A percentile compares a stretch with the other conserved stretches of the same genome.
These are phyloP conservation scores for Rhinoptilus africanus DNA, from an alignment of 2,113 vertebrate species.

Conservation along the genomic window DNA sequence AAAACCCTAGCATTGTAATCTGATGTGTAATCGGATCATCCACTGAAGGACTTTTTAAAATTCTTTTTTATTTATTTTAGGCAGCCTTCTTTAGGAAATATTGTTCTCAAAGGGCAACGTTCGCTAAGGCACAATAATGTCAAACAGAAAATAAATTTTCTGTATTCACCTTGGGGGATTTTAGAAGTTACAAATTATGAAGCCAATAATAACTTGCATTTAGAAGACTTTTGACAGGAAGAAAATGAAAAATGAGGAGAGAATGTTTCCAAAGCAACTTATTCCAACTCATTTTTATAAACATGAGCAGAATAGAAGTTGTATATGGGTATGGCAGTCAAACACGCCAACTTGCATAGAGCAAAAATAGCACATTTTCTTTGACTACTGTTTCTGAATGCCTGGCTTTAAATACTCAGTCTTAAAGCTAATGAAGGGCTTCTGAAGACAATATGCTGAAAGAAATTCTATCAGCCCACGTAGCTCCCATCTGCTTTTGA, in stretches of 20 bases:
- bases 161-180: neutral
- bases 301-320: neutral
- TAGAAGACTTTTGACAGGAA: neutral
- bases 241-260: neutral
- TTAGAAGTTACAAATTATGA: neutral
- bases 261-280: neutral
- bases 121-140: neutral
- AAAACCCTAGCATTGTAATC: accelerated
- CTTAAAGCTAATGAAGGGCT: neutral
- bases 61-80: neutral
- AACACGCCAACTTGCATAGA: neutral
- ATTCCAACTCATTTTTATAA: neutral
- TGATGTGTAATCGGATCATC: accelerated
- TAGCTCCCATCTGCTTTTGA: neutral
- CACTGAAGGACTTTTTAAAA: neutral
- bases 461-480: neutral
- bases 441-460: neutral
- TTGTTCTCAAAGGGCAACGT: neutral
- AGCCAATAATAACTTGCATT: neutral
- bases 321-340: neutral
- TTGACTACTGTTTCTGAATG: neutral
- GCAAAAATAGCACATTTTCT: neutral
- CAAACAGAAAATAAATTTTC: neutral
- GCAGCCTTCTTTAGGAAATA: neutral
- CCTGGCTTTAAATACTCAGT: neutral